Percentiles rank a stretch among this genome's conserved stretches.
Conservation (phyloP, 2,888 invertebrate genomes). For the Resseliella maxima region DNA sequence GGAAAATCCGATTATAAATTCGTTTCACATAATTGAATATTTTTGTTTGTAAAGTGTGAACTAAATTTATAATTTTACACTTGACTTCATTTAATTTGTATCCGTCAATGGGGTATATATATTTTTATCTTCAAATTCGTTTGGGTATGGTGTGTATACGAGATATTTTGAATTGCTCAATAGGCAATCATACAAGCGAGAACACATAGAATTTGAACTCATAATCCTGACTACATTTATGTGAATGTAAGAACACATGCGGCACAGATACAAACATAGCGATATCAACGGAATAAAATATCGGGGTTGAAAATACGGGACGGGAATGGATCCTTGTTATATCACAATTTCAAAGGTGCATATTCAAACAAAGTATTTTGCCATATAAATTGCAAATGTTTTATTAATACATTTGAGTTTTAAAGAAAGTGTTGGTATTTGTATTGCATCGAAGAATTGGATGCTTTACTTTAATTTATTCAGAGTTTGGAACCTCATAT, state of each 20-base stretch:
- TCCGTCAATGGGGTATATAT: slow-evolving; percentile 56
- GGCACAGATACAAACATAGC: too few species aligned
- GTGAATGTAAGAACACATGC: slow-evolving; percentile 52
- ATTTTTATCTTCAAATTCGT: not conserved
- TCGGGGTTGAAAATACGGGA: slow-evolving; percentile 12
- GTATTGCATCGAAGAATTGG: too few species aligned
- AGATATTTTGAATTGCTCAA: not conserved
- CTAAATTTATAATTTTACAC: slow-evolving; percentile 69
- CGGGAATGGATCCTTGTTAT: not conserved
- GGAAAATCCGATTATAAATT: slow-evolving; percentile 57
- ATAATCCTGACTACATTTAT: slow-evolving; percentile 51
- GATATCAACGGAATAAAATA: not conserved
- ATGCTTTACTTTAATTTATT: not conserved
- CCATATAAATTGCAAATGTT: not conserved
- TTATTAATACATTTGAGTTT: not conserved
- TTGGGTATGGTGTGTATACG: not conserved
- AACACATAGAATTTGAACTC: not conserved
- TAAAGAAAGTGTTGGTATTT: not conserved
- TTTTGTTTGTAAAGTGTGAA: slow-evolving; percentile 66
- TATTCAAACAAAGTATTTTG: not conserved
- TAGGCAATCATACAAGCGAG: not conserved
- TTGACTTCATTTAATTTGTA: slow-evolving; percentile 64
- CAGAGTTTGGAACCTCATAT: too few species aligned
- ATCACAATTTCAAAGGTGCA: not conserved
- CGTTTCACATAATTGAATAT: slow-evolving; percentile 66